A percentile compares a stretch with the other conserved stretches of the same genome.
phyloP scores from a whole-genome alignment of 2,888 invertebrate genomes.

The Drosophila neutralis region DNA sequence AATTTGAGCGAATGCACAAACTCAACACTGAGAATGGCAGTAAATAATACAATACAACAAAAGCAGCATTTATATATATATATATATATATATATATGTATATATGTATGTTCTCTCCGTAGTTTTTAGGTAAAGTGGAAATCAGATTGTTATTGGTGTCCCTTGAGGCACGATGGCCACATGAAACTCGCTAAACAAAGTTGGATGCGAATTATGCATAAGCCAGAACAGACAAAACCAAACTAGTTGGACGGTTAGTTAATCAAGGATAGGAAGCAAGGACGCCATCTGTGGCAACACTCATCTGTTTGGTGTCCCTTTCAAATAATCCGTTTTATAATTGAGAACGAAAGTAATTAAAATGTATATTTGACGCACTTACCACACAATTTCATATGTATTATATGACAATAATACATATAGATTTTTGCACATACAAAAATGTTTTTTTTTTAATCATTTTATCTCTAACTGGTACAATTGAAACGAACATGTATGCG shows the following conservation, averaged over 20 bases:
- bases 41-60: background rate
- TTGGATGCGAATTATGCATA: background rate
- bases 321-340: background rate
- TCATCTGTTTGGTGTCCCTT: constrained; percentile 1
- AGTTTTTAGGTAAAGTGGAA: constrained; percentile 44
- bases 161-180: constrained; percentile 6
- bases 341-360: background rate
- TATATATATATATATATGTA: no score
- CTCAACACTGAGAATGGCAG: background rate
- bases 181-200: constrained; percentile 6
- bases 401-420: background rate
- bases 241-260: background rate
- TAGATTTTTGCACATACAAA: background rate
- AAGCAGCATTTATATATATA: background rate
- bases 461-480: background rate
- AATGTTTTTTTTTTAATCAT: background rate
- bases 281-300: constrained; percentile 1
- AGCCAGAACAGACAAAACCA: background rate
- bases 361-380: background rate
- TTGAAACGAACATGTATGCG: background rate
- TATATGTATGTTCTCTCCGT: no score
- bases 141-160: constrained; percentile 31
- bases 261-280: background rate
- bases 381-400: background rate
- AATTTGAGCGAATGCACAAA: background rate